Base-by-base conservation (phyloP, 1,140 invertebrate genomes). In the Drosophila littoralis region DNA sequence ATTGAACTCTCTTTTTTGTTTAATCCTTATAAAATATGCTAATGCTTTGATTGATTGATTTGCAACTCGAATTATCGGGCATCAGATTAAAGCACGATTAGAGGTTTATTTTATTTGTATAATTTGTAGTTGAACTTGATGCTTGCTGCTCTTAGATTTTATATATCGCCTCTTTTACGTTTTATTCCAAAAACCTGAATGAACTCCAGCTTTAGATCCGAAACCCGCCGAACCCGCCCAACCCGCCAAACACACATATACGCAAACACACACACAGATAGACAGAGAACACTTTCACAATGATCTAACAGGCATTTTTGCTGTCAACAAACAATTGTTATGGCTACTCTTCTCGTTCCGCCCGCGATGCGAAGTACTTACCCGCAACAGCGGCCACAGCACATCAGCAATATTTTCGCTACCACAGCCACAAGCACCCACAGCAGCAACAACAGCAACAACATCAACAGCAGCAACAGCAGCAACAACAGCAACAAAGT, bases 381-480 rank as follows among this genome's bases (percentile, higher is more conserved):
- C 83, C 83, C 65, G 75, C 78, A 69, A 81, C 75, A 70, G 79
- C 71, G 61, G 76, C 79, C 50, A 52, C 79, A 67, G 83, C 89
- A 68, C 81, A 89, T 79, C 88, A 90, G 77, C 83, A 90, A 80
- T 82, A 90, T 82, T 81, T 83, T 89, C 85, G 85, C 59, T 85
- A 85, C 79, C 76, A 90, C 73, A 84, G 76, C 51, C 84, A 89
- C 48, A 68, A 76, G 64, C 71, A 78, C 22, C 63, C 70, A 36
- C 75, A 65, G 9, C 69, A 78, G 15, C 71, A 45, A 5, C 65
- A 64, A 1, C 42, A 43, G 13, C 42, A 43, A 10, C 40, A 42
- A 6, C 79, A 76, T 0, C 79, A 79, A 2, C 74, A 74, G 12
- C 80, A 80, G 1, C 79, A 79, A 7, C 74, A 74, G 10, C 83